Conservation (phyloP, 2,797 vertebrate genomes). For the Pipistrellus pipistrellus region DNA sequence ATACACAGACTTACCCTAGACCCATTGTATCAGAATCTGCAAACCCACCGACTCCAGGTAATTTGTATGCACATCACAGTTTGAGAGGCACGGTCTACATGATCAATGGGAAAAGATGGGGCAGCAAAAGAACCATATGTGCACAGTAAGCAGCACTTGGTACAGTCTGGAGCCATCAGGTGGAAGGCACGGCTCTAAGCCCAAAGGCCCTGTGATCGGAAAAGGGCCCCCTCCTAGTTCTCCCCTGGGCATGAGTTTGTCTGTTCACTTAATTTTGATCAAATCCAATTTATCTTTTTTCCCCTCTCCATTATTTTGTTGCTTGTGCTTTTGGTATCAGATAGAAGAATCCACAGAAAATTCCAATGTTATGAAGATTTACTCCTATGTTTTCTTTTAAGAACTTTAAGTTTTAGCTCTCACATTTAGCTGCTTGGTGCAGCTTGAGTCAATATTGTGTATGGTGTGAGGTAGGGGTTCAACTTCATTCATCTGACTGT, state of each 20-base stretch:
- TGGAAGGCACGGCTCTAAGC: no score
- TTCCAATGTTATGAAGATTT: background rate
- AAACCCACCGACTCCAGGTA: background rate
- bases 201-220: background rate
- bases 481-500: background rate
- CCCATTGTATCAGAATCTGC: background rate
- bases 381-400: background rate
- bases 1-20: background rate
- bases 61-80: no score
- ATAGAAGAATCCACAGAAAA: background rate
- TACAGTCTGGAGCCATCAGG: background rate
- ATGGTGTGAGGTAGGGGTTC: background rate
- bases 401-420: background rate
- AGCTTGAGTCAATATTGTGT: background rate
- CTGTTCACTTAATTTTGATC: background rate
- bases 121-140: no score
- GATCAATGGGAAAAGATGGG: background rate
- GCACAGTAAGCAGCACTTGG: no score
- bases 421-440: background rate
- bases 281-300: background rate
- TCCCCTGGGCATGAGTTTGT: background rate
- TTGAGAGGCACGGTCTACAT: background rate
- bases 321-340: background rate
- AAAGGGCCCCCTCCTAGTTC: background rate
- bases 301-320: background rate